Evolutionary conservation across 1,140 invertebrate genomes (phyloP).

Genomic region (Drosophila biarmipes): DNA sequence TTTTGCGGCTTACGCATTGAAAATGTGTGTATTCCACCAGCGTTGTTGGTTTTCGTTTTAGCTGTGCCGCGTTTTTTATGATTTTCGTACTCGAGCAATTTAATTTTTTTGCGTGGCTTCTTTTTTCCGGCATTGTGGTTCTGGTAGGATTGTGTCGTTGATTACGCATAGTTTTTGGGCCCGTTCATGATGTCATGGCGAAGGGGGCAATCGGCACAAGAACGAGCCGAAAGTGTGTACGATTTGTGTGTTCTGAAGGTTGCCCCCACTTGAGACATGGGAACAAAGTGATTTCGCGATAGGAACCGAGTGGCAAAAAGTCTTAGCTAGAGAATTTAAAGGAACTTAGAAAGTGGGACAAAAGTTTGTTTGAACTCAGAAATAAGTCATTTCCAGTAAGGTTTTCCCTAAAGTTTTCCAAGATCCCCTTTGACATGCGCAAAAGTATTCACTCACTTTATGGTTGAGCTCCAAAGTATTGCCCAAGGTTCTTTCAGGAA

Average conservation of each 20-base stretch:
- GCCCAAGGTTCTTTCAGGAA: neutral
- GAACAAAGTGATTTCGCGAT: constrained; percentile 4
- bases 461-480: neutral
- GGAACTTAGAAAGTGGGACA: no score
- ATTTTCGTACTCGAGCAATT: constrained; percentile 67
- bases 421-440: neutral
- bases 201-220: constrained; percentile 10
- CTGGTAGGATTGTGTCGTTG: constrained; percentile 64
- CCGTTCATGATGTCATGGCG: constrained; percentile 72
- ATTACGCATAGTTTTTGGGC: constrained; percentile 77
- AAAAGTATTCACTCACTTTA: neutral
- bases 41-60: constrained; percentile 26
- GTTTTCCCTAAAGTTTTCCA: no score
- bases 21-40: constrained; percentile 51
- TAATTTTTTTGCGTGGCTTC: constrained; percentile 70
- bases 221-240: neutral
- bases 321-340: neutral
- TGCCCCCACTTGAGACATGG: constrained; percentile 13
- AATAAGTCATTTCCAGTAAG: no score
- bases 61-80: constrained; percentile 14
- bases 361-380: no score
- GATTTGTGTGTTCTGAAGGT: constrained; percentile 4
- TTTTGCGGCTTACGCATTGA: constrained; percentile 77
- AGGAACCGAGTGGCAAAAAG: neutral
- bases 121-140: constrained; percentile 53